Evolutionary conservation across 1,140 invertebrate genomes (phyloP).

Genomic region (Trichonephila inaurata): DNA sequence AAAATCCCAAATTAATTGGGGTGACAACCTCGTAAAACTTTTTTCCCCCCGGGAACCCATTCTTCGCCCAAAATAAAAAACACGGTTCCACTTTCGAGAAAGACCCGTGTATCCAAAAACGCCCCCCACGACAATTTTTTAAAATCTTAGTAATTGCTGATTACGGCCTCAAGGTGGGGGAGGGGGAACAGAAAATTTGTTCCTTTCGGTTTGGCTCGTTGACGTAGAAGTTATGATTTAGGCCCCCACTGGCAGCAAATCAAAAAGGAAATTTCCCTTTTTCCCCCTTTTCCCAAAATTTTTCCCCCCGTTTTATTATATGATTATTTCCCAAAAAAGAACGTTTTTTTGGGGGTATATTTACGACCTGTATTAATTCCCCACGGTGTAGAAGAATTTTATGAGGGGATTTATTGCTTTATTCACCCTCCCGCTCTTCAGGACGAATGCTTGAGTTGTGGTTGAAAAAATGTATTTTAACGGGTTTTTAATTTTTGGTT

Average conservation of each 20-base stretch:
- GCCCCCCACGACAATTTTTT: constrained; percentile 63
- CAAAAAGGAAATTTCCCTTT: neutral
- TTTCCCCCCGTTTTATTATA: constrained; percentile 60
- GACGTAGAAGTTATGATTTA: constrained; percentile 62
- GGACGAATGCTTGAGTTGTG: neutral
- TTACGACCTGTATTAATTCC: constrained; percentile 57
- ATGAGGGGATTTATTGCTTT: constrained; percentile 33
- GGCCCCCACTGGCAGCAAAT: neutral
- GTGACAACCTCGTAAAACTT: neutral
- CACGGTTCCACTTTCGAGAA: neutral
- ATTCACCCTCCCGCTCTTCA: neutral
- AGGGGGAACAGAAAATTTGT: neutral
- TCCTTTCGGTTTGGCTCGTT: constrained; percentile 29
- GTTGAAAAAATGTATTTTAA: neutral
- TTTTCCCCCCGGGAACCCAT: neutral
- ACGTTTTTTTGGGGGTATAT: constrained; percentile 40
- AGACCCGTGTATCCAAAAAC: constrained; percentile 23
- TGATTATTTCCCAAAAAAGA: constrained; percentile 65
- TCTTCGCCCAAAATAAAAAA: constrained; percentile 1
- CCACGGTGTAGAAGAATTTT: neutral
- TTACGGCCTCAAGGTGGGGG: constrained; percentile 38
- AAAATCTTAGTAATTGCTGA: constrained; percentile 70
- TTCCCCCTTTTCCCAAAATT: neutral
- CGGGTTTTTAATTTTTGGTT: neutral
- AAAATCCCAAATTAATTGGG: neutral